Evolutionary conservation across 2,797 vertebrate genomes (phyloP), one percentile per base, ranked within the genome.

Genomic region (Pristis pectinata): DNA sequence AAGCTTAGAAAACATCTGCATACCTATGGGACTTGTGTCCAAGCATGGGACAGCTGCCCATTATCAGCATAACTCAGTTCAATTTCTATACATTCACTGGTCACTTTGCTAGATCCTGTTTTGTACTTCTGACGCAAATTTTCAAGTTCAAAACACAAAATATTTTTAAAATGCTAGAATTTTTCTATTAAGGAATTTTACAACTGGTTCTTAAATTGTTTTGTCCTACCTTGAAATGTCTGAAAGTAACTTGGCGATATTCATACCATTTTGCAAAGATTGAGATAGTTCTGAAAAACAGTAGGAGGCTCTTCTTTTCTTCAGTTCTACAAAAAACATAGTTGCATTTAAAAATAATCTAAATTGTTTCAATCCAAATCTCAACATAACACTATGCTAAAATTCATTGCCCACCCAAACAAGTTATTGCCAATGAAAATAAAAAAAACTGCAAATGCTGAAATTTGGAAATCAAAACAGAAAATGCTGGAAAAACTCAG

Each of bases 191-290:
- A 24, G 41, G 93, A 44, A 5, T 56, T 2, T 37, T 53, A 83
- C 5, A 91, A 37, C 34, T n/a, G n/a, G 19, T 27, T 70, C 27
- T 44, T 15, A 24, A 19, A 72, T 24, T 72, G 37, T 19, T 77
- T 53, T 61, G 49, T 94, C 95, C 53, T 97, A 99, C 99, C 98
- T 99, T 98, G 96, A 99, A 99, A 96, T 98, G 97, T 41, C 95
- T 96, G 95, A 98, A 98, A 13, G 98, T 97, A 94, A 72, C 53
- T 72, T 95, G 96, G 1, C 98, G 97, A 95, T 98, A 97, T 3
- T 98, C 97, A 94, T 95, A 96, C 96, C 98, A 98, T 87, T 98
- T 96, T 37, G 97, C 97, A 94, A 98, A 99, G 41, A 89, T 96
- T 95, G 97, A 97, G 56, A 99, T 95, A 87, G 97, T 98, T 96